Evolutionary conservation across 1,140 invertebrate species (phyloP).

Genomic region (Ladona fulva): DNA sequence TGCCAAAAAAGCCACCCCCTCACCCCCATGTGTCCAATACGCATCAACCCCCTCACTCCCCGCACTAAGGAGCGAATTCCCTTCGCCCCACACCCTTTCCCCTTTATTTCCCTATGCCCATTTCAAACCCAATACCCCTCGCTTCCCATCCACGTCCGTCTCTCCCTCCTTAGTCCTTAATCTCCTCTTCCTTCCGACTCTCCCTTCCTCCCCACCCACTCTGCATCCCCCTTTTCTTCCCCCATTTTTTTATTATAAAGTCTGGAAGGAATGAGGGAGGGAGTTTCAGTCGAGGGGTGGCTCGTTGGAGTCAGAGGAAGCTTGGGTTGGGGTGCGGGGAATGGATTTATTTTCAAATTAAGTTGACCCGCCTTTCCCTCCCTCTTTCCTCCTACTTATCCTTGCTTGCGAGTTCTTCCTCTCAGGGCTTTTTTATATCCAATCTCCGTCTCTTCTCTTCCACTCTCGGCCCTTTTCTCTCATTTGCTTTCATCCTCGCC

Average conservation of each 20-base stretch:
- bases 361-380: background rate
- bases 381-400: background rate
- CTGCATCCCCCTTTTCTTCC: background rate
- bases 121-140: background rate
- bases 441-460: background rate
- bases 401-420: background rate
- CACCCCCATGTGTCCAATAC: background rate
- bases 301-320: background rate
- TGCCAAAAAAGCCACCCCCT: background rate
- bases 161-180: background rate
- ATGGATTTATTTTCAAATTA: slow-evolving; percentile 9
- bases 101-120: background rate
- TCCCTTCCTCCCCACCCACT: background rate
- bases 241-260: slow-evolving; percentile 18
- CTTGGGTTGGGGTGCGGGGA: background rate
- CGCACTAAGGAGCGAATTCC: no score
- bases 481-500: background rate
- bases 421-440: background rate
- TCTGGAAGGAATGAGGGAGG: background rate
- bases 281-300: background rate
- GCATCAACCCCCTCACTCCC: no score
- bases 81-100: background rate
- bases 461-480: background rate
- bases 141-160: background rate
- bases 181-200: background rate